phyloP scores from a whole-genome alignment of 1,140 invertebrate species.

The Zaprionus capensis region DNA sequence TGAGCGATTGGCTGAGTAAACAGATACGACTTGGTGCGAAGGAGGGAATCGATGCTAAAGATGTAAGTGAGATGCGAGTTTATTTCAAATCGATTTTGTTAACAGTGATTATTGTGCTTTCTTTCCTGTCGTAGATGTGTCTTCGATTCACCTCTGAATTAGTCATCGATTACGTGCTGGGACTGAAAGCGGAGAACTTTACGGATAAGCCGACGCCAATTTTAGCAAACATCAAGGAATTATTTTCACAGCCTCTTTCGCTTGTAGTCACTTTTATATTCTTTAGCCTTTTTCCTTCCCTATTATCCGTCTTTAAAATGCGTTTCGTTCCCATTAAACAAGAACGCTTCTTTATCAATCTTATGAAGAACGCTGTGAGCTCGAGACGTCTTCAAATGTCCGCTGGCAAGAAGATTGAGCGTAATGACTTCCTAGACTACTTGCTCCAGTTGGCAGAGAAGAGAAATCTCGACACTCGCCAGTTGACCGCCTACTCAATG shows the following conservation, averaged over 20 bases:
- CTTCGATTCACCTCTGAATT: constrained; percentile 85
- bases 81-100: not conserved
- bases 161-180: constrained; percentile 85
- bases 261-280: constrained; percentile 48
- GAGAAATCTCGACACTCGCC: constrained; percentile 50
- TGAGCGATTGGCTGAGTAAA: constrained; percentile 60
- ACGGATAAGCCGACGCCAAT: constrained; percentile 59
- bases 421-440: constrained; percentile 83
- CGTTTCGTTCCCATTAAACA: not conserved
- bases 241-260: constrained; percentile 47
- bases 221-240: constrained; percentile 48
- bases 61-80: constrained; percentile 45
- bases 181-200: constrained; percentile 83
- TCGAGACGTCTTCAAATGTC: constrained; percentile 59
- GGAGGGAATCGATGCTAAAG: constrained; percentile 63
- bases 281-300: constrained; percentile 46
- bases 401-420: constrained; percentile 42
- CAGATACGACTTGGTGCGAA: constrained; percentile 36
- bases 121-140: constrained; percentile 51
- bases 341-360: constrained; percentile 72
- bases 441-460: constrained; percentile 79
- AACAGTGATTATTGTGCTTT: no score
- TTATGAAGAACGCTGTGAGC: constrained; percentile 69
- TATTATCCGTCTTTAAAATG: no score
- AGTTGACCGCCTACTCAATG: constrained; percentile 67